Percentiles rank a stretch among this genome's conserved stretches.
phyloP scores from a whole-genome alignment of 2,888 invertebrate species.

The Drosophila neonasuta region DNA sequence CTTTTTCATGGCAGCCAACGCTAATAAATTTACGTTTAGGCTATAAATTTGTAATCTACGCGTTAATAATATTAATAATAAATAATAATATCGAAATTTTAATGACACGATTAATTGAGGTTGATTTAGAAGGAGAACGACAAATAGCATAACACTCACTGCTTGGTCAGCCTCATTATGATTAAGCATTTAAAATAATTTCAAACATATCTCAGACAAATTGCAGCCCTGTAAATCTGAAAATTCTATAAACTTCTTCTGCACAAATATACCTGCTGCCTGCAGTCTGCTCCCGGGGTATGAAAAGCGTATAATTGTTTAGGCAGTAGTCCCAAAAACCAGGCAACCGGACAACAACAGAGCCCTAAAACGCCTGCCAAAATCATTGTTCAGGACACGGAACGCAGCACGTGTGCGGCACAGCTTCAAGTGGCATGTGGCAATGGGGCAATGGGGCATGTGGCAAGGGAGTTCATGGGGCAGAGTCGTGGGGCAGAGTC shows the following conservation, averaged over 20 bases:
- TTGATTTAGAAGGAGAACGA: too few relatives aligned
- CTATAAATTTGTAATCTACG: too few relatives aligned
- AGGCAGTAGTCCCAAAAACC: constrained; percentile 39
- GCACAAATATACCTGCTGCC: constrained; percentile 20
- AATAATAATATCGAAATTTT: too few relatives aligned
- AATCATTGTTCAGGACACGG: constrained; percentile 40
- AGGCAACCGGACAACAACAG: constrained; percentile 23
- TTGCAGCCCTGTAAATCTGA: too few relatives aligned
- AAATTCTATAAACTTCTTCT: background rate
- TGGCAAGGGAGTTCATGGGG: constrained; percentile 19
- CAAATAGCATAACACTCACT: too few relatives aligned
- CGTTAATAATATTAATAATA: too few relatives aligned
- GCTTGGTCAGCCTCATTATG: too few relatives aligned
- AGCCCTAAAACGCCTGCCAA: constrained; percentile 38
- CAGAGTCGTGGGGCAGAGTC: constrained; percentile 11
- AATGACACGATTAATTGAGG: too few relatives aligned
- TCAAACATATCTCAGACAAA: too few relatives aligned
- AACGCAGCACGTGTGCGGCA: constrained; percentile 38
- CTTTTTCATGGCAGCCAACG: too few relatives aligned
- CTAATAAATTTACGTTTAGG: too few relatives aligned
- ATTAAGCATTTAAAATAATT: too few relatives aligned
- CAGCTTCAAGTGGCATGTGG: constrained; percentile 51
- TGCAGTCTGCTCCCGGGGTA: constrained; percentile 13
- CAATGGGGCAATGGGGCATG: constrained; percentile 31
- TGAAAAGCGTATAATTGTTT: constrained; percentile 57